Evolutionary conservation across 2,113 vertebrate genomes (phyloP).

Genomic region (Scytalopus superciliaris): DNA sequence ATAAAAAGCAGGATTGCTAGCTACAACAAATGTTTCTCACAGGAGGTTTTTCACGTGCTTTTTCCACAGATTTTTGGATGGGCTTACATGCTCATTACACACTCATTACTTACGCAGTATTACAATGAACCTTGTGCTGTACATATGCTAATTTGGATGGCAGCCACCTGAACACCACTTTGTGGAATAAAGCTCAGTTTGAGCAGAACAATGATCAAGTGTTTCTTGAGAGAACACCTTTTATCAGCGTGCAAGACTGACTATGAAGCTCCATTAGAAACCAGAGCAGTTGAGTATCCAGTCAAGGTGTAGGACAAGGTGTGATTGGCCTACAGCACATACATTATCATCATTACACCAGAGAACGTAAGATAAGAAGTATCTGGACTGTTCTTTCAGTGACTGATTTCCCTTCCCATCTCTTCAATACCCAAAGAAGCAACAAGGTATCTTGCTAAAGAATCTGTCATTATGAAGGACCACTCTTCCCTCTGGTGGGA

Average conservation of each 20-base stretch:
- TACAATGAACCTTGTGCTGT: background rate
- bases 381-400: background rate
- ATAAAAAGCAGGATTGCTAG: background rate
- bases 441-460: background rate
- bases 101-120: background rate
- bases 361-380: background rate
- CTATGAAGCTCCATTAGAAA: background rate
- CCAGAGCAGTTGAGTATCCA: background rate
- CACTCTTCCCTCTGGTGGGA: constrained; percentile 75
- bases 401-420: background rate
- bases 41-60: background rate
- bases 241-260: background rate
- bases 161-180: background rate
- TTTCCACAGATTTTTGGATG: background rate
- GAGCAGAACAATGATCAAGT: background rate
- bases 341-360: background rate
- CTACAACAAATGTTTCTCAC: background rate
- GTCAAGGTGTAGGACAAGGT: background rate
- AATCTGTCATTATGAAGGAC: background rate
- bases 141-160: background rate
- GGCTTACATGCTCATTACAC: background rate
- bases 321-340: background rate
- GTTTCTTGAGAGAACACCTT: background rate
- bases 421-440: background rate
- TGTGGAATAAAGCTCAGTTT: background rate